phyloP scores from a whole-genome alignment of 2,888 invertebrate species.

The Aromia moschata region DNA sequence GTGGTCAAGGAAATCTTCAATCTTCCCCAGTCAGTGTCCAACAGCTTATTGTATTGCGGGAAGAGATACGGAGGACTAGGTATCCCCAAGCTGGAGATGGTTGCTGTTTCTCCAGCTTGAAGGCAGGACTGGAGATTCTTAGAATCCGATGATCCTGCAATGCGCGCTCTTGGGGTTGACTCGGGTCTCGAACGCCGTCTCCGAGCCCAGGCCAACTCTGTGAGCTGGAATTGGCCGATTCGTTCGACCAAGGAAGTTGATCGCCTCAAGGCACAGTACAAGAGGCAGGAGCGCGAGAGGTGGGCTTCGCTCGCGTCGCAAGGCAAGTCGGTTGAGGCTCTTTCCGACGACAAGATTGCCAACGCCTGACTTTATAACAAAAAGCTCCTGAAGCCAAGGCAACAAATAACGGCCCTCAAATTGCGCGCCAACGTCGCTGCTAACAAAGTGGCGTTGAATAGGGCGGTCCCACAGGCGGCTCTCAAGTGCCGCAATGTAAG shows the following conservation, averaged over 20 bases:
- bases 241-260: neutral
- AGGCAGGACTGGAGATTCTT: slow-evolving; percentile 37
- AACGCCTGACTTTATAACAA: slow-evolving; percentile 45
- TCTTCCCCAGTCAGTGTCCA: slow-evolving; percentile 38
- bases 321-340: slow-evolving; percentile 46
- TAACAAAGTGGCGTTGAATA: no score
- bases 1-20: slow-evolving; percentile 45
- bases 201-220: slow-evolving; percentile 20
- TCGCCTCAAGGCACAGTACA: slow-evolving; percentile 20
- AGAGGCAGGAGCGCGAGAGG: slow-evolving; percentile 41
- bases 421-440: slow-evolving; percentile 46
- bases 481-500: no score
- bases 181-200: slow-evolving; percentile 43
- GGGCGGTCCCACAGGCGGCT: slow-evolving; percentile 44
- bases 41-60: slow-evolving; percentile 47
- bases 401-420: slow-evolving; percentile 45
- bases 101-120: slow-evolving; percentile 30
- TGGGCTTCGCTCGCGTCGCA: slow-evolving; percentile 45
- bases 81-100: slow-evolving; percentile 44
- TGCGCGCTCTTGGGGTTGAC: slow-evolving; percentile 44
- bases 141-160: slow-evolving; percentile 38
- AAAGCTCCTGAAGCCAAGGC: slow-evolving; percentile 43
- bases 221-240: neutral
- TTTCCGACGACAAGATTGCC: slow-evolving; percentile 42
- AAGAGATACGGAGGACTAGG: slow-evolving; percentile 51